Percentiles rank a stretch among this genome's conserved stretches.
These are phyloP conservation scores for Neomonachus schauinslandi DNA, from an alignment of 2,113 vertebrate species.

Conservation along the genomic window DNA sequence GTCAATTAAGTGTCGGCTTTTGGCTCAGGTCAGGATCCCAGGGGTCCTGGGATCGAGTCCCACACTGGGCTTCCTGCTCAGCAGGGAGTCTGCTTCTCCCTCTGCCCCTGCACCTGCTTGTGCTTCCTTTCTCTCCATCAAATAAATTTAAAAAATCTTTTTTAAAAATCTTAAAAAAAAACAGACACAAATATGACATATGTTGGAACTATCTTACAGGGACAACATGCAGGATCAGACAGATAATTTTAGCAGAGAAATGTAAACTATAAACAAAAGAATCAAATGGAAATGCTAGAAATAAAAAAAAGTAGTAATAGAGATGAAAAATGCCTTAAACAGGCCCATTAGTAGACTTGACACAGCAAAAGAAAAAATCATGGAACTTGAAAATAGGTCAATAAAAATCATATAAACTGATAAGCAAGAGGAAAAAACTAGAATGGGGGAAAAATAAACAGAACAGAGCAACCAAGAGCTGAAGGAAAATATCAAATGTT, in stretches of 20 bases:
- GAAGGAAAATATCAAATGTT: not conserved
- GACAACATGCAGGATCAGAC: not conserved
- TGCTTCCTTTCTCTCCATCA: too few species aligned
- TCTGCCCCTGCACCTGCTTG: too few species aligned
- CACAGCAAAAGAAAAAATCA: not conserved
- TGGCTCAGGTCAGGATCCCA: too few species aligned
- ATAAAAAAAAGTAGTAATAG: not conserved
- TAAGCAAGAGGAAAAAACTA: not conserved
- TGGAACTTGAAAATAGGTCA: not conserved
- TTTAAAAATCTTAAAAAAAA: too few species aligned
- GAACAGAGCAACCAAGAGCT: not conserved
- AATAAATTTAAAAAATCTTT: too few species aligned
- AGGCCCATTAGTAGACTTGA: not conserved
- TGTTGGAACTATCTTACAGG: not conserved
- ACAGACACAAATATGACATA: not conserved
- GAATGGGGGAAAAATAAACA: not conserved
- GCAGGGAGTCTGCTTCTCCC: too few species aligned
- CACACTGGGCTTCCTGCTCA: too few species aligned
- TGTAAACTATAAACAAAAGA: not conserved
- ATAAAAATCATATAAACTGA: not conserved
- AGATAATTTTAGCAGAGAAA: not conserved
- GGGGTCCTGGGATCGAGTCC: too few species aligned
- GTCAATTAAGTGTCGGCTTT: too few species aligned
- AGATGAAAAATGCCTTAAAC: not conserved
- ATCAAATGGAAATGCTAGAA: not conserved